phyloP scores from a whole-genome alignment of 2,113 vertebrate species.

The Pavo muticus region DNA sequence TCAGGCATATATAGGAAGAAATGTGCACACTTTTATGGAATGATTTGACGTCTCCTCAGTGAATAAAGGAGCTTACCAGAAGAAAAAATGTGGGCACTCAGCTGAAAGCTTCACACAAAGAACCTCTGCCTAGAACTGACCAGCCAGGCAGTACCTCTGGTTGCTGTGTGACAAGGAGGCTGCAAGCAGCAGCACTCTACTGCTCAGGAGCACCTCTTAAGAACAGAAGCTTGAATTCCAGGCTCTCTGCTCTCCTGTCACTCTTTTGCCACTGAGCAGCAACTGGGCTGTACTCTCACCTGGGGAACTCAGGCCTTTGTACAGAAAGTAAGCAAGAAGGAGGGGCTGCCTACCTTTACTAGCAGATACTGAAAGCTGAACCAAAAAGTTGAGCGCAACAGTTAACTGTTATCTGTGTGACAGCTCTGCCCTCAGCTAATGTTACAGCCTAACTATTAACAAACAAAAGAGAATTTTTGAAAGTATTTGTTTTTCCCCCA shows the following conservation, averaged over 20 bases:
- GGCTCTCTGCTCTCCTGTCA: not conserved
- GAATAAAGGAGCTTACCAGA: not conserved
- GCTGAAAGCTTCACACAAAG: not conserved
- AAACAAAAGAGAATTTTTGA: not conserved
- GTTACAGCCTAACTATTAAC: not conserved
- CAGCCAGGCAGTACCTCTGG: not conserved
- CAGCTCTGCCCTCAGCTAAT: not conserved
- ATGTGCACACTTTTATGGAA: not conserved
- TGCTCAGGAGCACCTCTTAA: not conserved
- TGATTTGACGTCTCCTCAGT: not conserved
- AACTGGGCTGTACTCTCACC: not conserved
- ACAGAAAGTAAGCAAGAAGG: not conserved
- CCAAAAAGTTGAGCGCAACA: not conserved
- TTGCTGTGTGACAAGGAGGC: not conserved
- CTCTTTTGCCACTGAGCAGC: not conserved
- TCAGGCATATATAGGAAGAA: not conserved
- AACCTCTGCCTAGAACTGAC: not conserved
- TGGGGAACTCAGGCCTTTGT: not conserved
- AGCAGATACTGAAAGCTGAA: not conserved
- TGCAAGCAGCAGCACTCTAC: not conserved
- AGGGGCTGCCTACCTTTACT: not conserved
- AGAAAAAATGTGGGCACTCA: not conserved
- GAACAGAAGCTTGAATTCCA: not conserved
- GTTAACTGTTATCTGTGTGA: not conserved
- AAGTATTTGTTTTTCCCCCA: not conserved